A percentile compares a stretch with the other conserved stretches of the same genome.
phyloP scores from a whole-genome alignment of 2,888 invertebrate genomes.

The Cryptocephalus primarius region DNA sequence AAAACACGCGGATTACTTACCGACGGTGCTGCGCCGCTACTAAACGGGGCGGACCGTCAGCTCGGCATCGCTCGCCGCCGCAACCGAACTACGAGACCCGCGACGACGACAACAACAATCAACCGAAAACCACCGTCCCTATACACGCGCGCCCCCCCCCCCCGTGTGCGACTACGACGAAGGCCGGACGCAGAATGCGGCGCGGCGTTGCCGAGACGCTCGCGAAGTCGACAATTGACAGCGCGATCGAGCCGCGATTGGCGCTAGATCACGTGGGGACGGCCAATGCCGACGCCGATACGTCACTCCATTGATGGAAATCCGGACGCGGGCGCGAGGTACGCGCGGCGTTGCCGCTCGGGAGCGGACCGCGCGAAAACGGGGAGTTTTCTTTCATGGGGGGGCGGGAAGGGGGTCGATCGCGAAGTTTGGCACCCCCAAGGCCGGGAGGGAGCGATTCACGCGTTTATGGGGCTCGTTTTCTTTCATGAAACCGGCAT shows the following conservation, averaged over 20 bases:
- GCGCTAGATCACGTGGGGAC: slow-evolving; percentile 35
- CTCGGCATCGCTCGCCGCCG: slow-evolving; percentile 2
- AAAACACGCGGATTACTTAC: too few species aligned
- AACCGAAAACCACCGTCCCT: slow-evolving; percentile 8
- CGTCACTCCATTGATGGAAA: slow-evolving; percentile 44
- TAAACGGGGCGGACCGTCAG: background rate
- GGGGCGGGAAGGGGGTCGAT: too few species aligned
- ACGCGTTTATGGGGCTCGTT: too few species aligned
- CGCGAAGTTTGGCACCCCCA: too few species aligned
- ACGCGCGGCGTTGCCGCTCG: too few species aligned
- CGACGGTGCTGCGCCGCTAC: too few species aligned
- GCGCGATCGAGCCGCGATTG: slow-evolving; percentile 26
- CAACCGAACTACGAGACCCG: slow-evolving; percentile 9
- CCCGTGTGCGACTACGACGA: slow-evolving; percentile 14
- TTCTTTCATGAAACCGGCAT: too few species aligned
- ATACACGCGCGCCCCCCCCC: slow-evolving; percentile 6
- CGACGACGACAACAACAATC: slow-evolving; percentile 12
- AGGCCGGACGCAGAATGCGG: slow-evolving; percentile 23
- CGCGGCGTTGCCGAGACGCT: slow-evolving; percentile 11
- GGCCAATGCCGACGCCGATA: slow-evolving; percentile 33
- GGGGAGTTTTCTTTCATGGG: too few species aligned
- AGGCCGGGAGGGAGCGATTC: too few species aligned
- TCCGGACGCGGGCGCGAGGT: too few species aligned
- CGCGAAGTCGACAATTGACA: slow-evolving; percentile 4
- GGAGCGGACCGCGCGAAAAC: too few species aligned